Conservation (phyloP, 92 coral and sea anemone genomes). For the Porites divaricata region DNA sequence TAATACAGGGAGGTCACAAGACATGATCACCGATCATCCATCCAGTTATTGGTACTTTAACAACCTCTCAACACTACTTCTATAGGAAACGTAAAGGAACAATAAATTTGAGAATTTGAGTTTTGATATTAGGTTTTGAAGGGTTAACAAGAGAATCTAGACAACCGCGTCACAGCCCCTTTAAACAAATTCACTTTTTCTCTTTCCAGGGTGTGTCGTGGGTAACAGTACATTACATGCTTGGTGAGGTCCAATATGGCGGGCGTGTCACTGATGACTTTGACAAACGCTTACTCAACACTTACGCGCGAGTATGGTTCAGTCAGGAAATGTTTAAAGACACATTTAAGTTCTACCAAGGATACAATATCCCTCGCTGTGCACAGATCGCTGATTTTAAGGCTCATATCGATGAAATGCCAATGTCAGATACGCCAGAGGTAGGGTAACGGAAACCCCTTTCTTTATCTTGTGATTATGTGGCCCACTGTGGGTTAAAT, state of each 20-base stretch:
- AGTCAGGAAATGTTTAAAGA: constrained; percentile 91
- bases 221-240: constrained; percentile 97
- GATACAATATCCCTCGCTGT: constrained; percentile 90
- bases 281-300: constrained; percentile 95
- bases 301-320: constrained; percentile 95
- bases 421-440: constrained; percentile 96
- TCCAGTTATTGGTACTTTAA: no score
- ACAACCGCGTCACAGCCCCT: not conserved
- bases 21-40: no score
- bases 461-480: no score
- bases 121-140: no score
- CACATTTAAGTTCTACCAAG: constrained; percentile 96
- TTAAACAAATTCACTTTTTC: not conserved
- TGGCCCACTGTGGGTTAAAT: not conserved
- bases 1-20: no score
- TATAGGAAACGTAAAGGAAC: no score
- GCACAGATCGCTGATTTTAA: constrained; percentile 89
- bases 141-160: no score
- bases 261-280: constrained; percentile 99
- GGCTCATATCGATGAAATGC: constrained; percentile 91
- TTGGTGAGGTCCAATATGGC: constrained; percentile 99
- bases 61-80: no score
- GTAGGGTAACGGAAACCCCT: constrained; percentile 29
- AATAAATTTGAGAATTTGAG: no score
- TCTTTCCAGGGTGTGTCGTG: constrained; percentile 91